Conservation (phyloP, 2,113 vertebrate genomes). For the Oncorhynchus nerka region DNA sequence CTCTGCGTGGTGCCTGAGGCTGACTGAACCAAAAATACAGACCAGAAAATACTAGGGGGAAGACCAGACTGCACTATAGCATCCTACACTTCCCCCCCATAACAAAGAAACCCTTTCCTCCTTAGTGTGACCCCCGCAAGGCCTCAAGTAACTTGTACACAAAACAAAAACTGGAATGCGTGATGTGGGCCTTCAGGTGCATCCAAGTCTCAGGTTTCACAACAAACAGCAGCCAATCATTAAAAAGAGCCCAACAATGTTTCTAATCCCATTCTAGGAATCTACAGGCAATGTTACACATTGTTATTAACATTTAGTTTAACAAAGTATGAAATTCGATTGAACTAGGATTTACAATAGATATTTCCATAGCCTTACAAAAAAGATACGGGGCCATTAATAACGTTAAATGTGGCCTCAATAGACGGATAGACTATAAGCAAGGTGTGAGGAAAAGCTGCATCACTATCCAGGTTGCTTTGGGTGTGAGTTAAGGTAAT, state of each 20-base stretch:
- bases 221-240: conserved; percentile 82
- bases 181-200: conserved; percentile 81
- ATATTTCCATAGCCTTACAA: neutral
- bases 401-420: too few species aligned
- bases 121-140: conserved; percentile 35
- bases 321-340: neutral
- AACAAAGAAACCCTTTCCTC: conserved; percentile 3
- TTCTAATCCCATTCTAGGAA: neutral
- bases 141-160: conserved; percentile 74
- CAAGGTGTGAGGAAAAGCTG: too few species aligned
- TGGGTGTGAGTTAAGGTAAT: too few species aligned
- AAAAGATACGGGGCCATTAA: neutral
- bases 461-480: too few species aligned
- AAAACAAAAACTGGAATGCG: conserved; percentile 74
- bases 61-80: neutral
- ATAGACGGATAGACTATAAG: too few species aligned
- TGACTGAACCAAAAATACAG: conserved; percentile 5
- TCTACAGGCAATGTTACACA: too few species aligned
- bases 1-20: neutral
- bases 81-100: neutral
- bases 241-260: conserved; percentile 33
- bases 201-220: conserved; percentile 83
- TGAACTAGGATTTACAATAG: neutral
- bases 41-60: neutral
- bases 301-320: neutral